Evolutionary conservation across 2,797 vertebrate species (phyloP).

Genomic region (Acestrorhynchus altus): DNA sequence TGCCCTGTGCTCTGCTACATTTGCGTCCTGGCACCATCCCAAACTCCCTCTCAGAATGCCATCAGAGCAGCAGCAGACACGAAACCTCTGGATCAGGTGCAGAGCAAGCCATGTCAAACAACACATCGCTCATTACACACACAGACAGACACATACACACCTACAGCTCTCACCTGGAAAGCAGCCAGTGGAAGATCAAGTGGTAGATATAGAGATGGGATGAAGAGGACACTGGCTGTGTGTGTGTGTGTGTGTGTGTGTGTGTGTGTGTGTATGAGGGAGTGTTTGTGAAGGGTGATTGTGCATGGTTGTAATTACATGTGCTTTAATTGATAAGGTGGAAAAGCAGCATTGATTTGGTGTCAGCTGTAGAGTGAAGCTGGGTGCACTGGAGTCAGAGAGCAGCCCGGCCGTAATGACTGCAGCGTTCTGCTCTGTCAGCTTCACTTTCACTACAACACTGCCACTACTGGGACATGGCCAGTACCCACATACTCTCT

Average conservation of each 20-base stretch:
- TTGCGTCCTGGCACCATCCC: slow-evolving; percentile 75
- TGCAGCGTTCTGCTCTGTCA: slow-evolving; percentile 79
- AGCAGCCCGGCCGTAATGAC: slow-evolving; percentile 70
- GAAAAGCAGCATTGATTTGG: slow-evolving; percentile 83
- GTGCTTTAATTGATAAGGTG: slow-evolving; percentile 84
- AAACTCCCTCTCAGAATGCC: slow-evolving; percentile 52
- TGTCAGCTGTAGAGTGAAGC: slow-evolving; percentile 71
- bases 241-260: slow-evolving; percentile 21
- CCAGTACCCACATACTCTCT: slow-evolving; percentile 17
- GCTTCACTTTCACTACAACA: slow-evolving; percentile 65
- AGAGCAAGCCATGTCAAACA: slow-evolving; percentile 34
- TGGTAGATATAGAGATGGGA: slow-evolving; percentile 30
- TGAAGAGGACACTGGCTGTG: not conserved
- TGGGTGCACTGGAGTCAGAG: slow-evolving; percentile 52
- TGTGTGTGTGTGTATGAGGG: slow-evolving; percentile 44
- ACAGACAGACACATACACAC: slow-evolving; percentile 40
- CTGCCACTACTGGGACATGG: not conserved
- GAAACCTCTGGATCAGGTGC: slow-evolving; percentile 54
- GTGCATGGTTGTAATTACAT: slow-evolving; percentile 82
- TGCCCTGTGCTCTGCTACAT: slow-evolving; percentile 60
- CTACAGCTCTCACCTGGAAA: slow-evolving; percentile 39
- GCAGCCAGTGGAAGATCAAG: slow-evolving; percentile 40
- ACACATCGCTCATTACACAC: slow-evolving; percentile 40
- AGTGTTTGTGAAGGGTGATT: slow-evolving; percentile 68
- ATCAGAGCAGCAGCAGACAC: slow-evolving; percentile 23